A percentile compares a stretch with the other conserved stretches of the same genome.
Conservation (phyloP, 2,888 invertebrate genomes). For the Argyra leucocephala region DNA sequence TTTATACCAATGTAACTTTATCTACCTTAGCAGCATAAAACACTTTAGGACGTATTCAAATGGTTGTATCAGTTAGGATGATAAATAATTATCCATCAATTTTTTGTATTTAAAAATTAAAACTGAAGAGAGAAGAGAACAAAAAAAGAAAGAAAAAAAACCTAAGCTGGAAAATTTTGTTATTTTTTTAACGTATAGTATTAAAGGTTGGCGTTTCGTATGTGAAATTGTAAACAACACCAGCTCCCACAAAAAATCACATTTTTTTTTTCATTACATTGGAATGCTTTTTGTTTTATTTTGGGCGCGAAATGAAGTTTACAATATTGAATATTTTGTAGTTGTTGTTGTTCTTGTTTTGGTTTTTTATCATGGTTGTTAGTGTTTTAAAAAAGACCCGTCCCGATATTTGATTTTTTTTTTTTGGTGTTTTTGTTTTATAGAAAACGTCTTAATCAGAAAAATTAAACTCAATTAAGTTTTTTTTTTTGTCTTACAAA, state of each 20-base stretch:
- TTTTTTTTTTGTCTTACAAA: constrained; percentile 2
- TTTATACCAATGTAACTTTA: too few relatives aligned
- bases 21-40: too few relatives aligned
- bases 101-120: too few relatives aligned
- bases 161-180: neutral
- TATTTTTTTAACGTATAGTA: too few relatives aligned
- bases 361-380: too few relatives aligned
- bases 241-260: neutral
- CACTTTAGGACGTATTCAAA: too few relatives aligned
- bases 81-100: too few relatives aligned
- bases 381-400: neutral
- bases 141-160: too few relatives aligned
- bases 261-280: neutral
- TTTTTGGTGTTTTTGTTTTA: neutral
- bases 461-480: constrained; percentile 3
- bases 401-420: neutral
- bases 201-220: neutral
- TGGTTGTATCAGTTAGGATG: too few relatives aligned
- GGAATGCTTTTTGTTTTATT: neutral
- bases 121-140: too few relatives aligned
- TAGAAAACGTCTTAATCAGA: neutral
- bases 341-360: too few relatives aligned
- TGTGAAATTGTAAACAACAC: neutral
- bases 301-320: neutral
- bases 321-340: neutral